A percentile compares a stretch with the other conserved stretches of the same genome.
phyloP scores from a whole-genome alignment of 2,888 invertebrate genomes.

The Heliconius aoede region DNA sequence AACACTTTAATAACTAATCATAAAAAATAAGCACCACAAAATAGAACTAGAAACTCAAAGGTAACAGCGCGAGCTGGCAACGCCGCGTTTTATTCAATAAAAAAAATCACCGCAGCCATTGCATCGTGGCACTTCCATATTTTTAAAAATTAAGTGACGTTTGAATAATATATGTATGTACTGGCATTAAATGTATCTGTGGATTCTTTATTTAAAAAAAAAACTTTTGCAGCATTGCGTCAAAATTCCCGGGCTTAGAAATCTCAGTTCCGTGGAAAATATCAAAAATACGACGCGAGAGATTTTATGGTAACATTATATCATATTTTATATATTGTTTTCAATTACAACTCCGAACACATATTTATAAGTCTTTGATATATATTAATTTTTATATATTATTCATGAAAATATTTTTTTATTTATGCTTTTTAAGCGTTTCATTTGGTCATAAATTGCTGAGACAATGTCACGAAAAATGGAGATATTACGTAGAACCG shows the following conservation, averaged over 20 bases:
- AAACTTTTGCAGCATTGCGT: constrained; percentile 40
- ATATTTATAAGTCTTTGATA: too few species aligned
- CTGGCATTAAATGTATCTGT: constrained; percentile 36
- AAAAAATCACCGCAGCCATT: constrained; percentile 35
- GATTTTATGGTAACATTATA: not conserved
- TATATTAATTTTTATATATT: too few species aligned
- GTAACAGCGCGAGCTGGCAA: constrained; percentile 65
- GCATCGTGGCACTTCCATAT: constrained; percentile 37
- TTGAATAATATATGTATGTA: constrained; percentile 38
- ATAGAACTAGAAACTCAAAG: constrained; percentile 23
- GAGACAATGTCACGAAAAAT: not conserved
- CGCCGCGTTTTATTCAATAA: constrained; percentile 59
- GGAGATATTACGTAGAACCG: constrained; percentile 6
- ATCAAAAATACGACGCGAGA: not conserved
- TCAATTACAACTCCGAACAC: too few species aligned
- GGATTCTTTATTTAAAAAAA: constrained; percentile 36
- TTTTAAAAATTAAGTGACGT: constrained; percentile 42
- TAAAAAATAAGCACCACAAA: not conserved
- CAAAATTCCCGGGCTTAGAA: constrained; percentile 23
- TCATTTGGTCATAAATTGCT: constrained; percentile 3
- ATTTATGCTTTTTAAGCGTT: not conserved
- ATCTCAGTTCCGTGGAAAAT: constrained; percentile 21
- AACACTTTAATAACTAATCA: not conserved
- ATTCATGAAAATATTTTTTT: not conserved
- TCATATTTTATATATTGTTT: too few species aligned